A percentile compares a stretch with the other conserved stretches of the same genome.
phyloP scores from a whole-genome alignment of 2,888 invertebrate genomes.

The Calephelis perditalis region DNA sequence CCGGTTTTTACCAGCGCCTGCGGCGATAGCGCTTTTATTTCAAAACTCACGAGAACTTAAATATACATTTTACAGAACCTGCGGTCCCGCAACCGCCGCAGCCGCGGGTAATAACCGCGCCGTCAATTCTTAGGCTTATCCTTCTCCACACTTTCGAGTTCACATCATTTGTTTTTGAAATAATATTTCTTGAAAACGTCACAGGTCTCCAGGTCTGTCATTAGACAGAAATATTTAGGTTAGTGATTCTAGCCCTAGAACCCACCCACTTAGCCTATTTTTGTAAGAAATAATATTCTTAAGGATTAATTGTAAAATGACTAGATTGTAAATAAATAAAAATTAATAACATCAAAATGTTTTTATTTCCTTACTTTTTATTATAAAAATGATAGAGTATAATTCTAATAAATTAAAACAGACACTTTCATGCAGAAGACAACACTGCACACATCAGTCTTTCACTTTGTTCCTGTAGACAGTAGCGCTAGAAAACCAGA shows the following conservation, averaged over 20 bases:
- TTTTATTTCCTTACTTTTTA: constrained; percentile 14
- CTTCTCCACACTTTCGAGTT: too few species aligned
- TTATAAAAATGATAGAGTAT: constrained; percentile 14
- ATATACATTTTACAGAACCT: too few species aligned
- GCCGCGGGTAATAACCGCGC: too few species aligned
- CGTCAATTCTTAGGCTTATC: too few species aligned
- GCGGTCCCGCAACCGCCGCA: too few species aligned
- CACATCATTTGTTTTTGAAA: too few species aligned
- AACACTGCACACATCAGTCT: constrained; percentile 32
- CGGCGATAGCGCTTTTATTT: too few species aligned
- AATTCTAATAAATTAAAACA: constrained; percentile 21
- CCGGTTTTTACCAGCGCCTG: too few species aligned
- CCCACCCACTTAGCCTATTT: not conserved
- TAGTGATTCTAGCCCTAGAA: not conserved
- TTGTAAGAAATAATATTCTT: not conserved
- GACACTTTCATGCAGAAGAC: constrained; percentile 22
- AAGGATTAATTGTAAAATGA: not conserved
- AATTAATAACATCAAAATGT: constrained; percentile 5
- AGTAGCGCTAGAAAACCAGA: constrained; percentile 95
- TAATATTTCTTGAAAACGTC: too few species aligned
- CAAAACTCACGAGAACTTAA: too few species aligned
- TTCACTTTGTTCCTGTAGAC: constrained; percentile 92
- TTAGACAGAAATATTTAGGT: too few species aligned
- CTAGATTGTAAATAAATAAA: constrained; percentile 7
- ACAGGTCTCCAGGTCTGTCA: too few species aligned